A percentile compares a stretch with the other conserved stretches of the same genome.
Evolutionary conservation across 2,113 vertebrate genomes (phyloP).

Genomic region (Columba livia): DNA sequence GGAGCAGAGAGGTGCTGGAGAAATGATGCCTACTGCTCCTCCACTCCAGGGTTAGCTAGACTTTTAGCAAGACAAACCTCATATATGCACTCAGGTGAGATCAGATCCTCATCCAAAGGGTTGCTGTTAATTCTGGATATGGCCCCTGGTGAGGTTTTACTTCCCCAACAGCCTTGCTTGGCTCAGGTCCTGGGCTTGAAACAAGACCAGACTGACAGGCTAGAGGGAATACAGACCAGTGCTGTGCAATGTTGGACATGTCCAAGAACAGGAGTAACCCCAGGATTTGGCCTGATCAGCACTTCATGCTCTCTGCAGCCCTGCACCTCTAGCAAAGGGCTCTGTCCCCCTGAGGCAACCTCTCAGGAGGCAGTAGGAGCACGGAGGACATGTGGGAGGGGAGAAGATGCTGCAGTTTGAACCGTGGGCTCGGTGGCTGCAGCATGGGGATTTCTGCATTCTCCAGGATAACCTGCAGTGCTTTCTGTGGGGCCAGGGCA

Average conservation of each 20-base stretch:
- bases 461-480: not conserved
- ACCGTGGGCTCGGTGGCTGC: accelerated
- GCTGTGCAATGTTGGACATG: not conserved
- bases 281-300: not conserved
- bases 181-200: not conserved
- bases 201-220: not conserved
- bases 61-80: not conserved
- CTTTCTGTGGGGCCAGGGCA: not conserved
- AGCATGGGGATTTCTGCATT: not conserved
- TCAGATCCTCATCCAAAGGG: not conserved
- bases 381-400: accelerated
- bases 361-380: not conserved
- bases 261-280: not conserved
- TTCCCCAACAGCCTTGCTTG: not conserved
- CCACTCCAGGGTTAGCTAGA: not conserved
- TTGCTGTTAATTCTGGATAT: not conserved
- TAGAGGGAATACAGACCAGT: not conserved
- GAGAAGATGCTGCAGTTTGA: not conserved
- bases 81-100: not conserved
- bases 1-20: not conserved
- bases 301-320: not conserved
- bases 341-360: not conserved
- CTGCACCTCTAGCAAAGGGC: not conserved
- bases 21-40: not conserved
- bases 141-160: not conserved